These are phyloP conservation scores for Agrotis exclamationis DNA, from an alignment of 2,888 invertebrate genomes.

Conservation along the genomic window DNA sequence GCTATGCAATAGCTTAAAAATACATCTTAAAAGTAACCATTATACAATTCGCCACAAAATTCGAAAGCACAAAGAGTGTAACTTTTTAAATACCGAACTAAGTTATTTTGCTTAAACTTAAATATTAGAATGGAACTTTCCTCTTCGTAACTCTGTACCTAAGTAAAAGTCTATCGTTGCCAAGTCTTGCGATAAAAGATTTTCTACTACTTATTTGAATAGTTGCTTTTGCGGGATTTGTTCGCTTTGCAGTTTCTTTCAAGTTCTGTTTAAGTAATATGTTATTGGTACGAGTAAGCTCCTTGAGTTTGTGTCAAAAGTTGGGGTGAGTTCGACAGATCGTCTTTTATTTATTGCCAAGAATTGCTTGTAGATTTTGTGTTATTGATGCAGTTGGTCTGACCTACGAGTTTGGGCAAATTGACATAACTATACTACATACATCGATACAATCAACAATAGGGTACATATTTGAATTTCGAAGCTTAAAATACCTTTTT, in stretches of 20 bases:
- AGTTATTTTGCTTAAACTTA: conserved; percentile 60
- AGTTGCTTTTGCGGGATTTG: conserved; percentile 38
- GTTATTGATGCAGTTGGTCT: neutral
- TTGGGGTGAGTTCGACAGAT: neutral
- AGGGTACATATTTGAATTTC: too few relatives aligned
- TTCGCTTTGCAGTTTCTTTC: conserved; percentile 22
- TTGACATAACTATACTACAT: neutral
- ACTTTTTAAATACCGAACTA: conserved; percentile 54
- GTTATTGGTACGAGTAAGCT: conserved; percentile 12
- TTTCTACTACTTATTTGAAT: conserved; percentile 55
- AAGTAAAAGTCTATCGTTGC: conserved; percentile 53
- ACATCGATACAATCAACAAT: too few relatives aligned
- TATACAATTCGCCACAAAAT: conserved; percentile 23
- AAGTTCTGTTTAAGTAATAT: conserved; percentile 22
- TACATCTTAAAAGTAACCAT: neutral
- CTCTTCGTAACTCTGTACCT: conserved; percentile 54
- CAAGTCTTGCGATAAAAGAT: conserved; percentile 57
- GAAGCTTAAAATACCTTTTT: too few relatives aligned
- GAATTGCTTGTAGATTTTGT: neutral
- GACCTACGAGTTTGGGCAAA: neutral
- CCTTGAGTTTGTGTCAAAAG: conserved; percentile 5
- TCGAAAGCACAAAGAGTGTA: conserved; percentile 11
- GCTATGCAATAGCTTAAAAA: too few relatives aligned
- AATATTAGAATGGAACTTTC: conserved; percentile 63
- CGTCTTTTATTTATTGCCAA: conserved; percentile 4